Evolutionary conservation across 2,888 invertebrate genomes (phyloP), one percentile per base, ranked within the genome.

Genomic region (Callimorpha dominula): DNA sequence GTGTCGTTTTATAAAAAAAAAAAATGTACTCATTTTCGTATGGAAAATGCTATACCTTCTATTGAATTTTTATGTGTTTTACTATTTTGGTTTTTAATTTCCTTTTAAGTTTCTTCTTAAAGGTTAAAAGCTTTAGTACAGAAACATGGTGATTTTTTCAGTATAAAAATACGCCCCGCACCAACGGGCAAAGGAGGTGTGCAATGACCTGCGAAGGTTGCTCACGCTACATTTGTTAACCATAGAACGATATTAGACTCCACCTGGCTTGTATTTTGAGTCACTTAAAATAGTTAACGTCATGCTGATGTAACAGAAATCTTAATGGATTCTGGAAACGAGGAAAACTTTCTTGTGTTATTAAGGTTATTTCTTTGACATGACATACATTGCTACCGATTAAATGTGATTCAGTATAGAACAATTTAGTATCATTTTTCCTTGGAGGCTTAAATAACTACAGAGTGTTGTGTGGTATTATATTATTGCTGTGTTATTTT

Each of bases 221-320:
- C 72, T 81, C 65, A 83, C 79, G 84, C 64, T 76, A 81, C 84
- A 81, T 82, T 84, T 77, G 67, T 71, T 73, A 31, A 65, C 68
- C 65, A 69, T 70, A 72, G 20, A 73, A 70, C 73, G 79, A 83
- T 77, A 78, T 81, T 69, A 81, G 75, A 81, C 65, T 72, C 60
- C 40, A 76, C 72, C 78, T 78, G 46, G 65, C 65, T 31, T 72
- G 52, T 66, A 69, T 74, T 72, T 72, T 54, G 49, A 65, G 64
- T 71, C 31, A 15, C 63, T 75, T 63, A 62, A 72, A 78, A 74
- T 62, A 74, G 70, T 42, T 68, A 63, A 65, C 50, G 65, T 70
- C 68, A 68, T 65, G 68, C 15, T 67, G 75, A 78, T 72, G 20
- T 3, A 46, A 68, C 31, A 64, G 52, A 46, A 72, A n/a, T 17